A percentile compares a stretch with the other conserved stretches of the same genome.
These are phyloP conservation scores for Halisarca cf. caerulea DNA, from an alignment of 37 sponge, comb jelly and placozoan genomes.

Conservation along the genomic window DNA sequence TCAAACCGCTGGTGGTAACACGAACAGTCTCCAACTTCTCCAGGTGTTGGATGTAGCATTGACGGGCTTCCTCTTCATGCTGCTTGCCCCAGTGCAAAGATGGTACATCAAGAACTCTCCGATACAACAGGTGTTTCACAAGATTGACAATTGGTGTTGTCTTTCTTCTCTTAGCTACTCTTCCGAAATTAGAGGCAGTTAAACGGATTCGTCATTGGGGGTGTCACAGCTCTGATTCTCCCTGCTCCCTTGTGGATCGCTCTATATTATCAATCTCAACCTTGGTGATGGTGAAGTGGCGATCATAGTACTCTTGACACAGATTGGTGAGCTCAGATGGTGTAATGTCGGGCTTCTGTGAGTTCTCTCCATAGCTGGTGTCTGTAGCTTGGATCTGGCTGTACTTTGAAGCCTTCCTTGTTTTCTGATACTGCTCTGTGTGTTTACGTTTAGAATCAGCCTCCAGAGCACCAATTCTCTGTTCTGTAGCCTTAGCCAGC, in stretches of 20 bases:
- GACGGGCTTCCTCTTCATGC: too few species aligned
- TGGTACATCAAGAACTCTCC: too few species aligned
- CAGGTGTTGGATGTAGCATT: too few species aligned
- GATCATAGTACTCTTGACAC: constrained; percentile 10
- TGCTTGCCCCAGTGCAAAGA: too few species aligned
- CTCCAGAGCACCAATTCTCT: too few species aligned
- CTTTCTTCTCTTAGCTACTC: constrained; percentile 22
- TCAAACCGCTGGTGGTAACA: too few species aligned
- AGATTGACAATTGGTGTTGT: constrained; percentile 30
- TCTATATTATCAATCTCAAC: neutral
- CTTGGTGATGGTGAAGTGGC: neutral
- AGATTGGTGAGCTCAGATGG: neutral
- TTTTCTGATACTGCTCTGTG: too few species aligned
- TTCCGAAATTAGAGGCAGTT: constrained; percentile 31
- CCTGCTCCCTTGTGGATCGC: neutral
- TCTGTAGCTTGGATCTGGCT: too few species aligned
- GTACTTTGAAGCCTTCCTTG: too few species aligned
- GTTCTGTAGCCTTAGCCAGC: too few species aligned
- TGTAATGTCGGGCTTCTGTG: constrained; percentile 23
- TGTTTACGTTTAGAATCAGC: too few species aligned
- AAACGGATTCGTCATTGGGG: neutral
- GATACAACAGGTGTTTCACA: constrained; percentile 8
- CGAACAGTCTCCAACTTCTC: too few species aligned
- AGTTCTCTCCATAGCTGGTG: constrained; percentile 26
- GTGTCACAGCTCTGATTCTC: neutral